Base-by-base conservation (phyloP, 2,888 invertebrate genomes). In the Orthosia gracilis region DNA sequence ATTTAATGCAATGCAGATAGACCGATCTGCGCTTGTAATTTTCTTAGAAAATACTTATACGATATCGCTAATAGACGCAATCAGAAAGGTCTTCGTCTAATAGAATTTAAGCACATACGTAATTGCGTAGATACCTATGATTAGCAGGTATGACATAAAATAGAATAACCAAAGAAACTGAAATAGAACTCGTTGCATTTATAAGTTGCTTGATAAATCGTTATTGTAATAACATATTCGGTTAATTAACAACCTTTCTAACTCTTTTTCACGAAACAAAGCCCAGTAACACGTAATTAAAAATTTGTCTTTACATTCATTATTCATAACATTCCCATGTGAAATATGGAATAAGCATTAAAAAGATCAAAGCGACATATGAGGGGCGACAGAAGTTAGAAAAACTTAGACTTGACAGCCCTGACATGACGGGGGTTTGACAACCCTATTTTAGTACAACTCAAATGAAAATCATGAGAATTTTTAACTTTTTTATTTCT, bases 371-470 rank as follows among this genome's bases (percentile, higher is more conserved):
- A 90, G 84, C 63, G 81, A 83, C 84, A 82, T 84, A 83, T 80
- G 78, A 85, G 81, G 87, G 88, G 88, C 86, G 89, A 88, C 89
- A 88, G 80, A 84, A 87, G 83, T 85, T 83, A 83, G 83, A 88
- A 89, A 89, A 89, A 88, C 84, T 84, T 80, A 86, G 82, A 78
- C 77, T 65, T 76, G 85, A 83, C 85, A 83, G 85, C 83, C 78
- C 66, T 80, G 83, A 85, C 84, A 76, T 91, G 91, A 91, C 77
- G 74, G 86, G 85, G 90, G 91, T 91, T 86, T 91, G 92, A 92
- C 92, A 89, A 86, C 85, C 86, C 89, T 89, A 91, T 92, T 91
- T 91, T 88, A 82, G 90, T 88, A 85, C 73, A 73, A 65, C 72
- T 75, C 75, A 69, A 87, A 87, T 82, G 75, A 81, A 82, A 81